These are phyloP conservation scores for Brachynemurus nebulosus DNA, from an alignment of 2,888 invertebrate genomes.

Conservation along the genomic window DNA sequence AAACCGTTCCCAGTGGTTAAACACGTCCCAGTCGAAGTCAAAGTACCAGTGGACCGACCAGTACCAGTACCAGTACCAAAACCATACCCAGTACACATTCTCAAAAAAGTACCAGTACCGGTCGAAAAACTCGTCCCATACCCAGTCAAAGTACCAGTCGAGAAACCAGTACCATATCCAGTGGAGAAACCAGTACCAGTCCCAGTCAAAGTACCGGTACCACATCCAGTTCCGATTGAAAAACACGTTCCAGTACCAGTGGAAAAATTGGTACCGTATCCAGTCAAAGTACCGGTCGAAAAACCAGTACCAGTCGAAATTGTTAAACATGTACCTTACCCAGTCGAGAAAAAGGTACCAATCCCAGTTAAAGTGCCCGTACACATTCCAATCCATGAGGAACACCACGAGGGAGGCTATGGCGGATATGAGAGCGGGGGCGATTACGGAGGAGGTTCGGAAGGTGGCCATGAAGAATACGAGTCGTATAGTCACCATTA, in stretches of 20 bases:
- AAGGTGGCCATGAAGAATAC: slow-evolving; percentile 20
- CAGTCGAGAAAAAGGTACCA: slow-evolving; percentile 66
- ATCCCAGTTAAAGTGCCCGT: slow-evolving; percentile 59
- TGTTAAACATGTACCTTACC: slow-evolving; percentile 40
- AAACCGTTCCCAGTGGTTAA: slow-evolving; percentile 66
- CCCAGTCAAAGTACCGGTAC: slow-evolving; percentile 52
- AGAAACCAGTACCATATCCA: slow-evolving; percentile 55
- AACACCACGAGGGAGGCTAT: slow-evolving; percentile 25
- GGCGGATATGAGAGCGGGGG: slow-evolving; percentile 23
- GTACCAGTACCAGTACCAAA: slow-evolving; percentile 53
- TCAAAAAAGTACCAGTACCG: slow-evolving; percentile 61
- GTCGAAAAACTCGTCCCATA: slow-evolving; percentile 58
- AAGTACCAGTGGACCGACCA: slow-evolving; percentile 53
- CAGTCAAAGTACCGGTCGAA: slow-evolving; percentile 52
- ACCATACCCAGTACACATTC: slow-evolving; percentile 54
- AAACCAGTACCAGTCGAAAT: slow-evolving; percentile 49
- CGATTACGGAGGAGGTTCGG: slow-evolving; percentile 20
- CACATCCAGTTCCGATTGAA: slow-evolving; percentile 54
- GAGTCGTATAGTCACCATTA: slow-evolving; percentile 7
- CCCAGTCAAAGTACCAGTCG: slow-evolving; percentile 56
- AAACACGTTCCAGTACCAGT: slow-evolving; percentile 63
- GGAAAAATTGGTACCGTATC: slow-evolving; percentile 54
- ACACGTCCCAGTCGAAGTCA: slow-evolving; percentile 54
- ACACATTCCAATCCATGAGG: slow-evolving; percentile 44
- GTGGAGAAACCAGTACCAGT: slow-evolving; percentile 67